phyloP scores from a whole-genome alignment of 2,888 invertebrate genomes.

The Agonopterix heracliana region DNA sequence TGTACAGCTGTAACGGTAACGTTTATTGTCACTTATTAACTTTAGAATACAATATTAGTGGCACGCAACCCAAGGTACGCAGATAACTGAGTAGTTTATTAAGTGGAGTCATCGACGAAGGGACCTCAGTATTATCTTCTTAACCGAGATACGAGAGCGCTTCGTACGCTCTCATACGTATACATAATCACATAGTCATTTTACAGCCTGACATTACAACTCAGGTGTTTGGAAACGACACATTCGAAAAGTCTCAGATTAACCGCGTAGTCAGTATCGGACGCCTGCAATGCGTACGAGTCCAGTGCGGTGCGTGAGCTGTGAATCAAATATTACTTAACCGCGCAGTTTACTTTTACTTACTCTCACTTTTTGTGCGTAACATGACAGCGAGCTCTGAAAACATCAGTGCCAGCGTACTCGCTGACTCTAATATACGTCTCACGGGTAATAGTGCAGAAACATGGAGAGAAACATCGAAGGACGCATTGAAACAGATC shows the following conservation, averaged over 20 bases:
- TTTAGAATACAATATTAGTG: background rate
- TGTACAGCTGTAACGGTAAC: background rate
- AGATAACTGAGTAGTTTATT: constrained; percentile 65
- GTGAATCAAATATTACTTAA: constrained; percentile 35
- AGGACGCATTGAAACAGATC: constrained; percentile 48
- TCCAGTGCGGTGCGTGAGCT: constrained; percentile 33
- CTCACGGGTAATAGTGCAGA: constrained; percentile 41
- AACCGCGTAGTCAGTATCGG: constrained; percentile 46
- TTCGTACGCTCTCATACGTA: constrained; percentile 51
- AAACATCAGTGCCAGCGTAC: constrained; percentile 41
- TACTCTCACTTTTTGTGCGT: constrained; percentile 49
- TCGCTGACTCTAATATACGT: constrained; percentile 54
- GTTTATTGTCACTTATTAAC: constrained; percentile 3
- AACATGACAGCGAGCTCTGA: constrained; percentile 49
- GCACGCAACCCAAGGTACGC: constrained; percentile 34
- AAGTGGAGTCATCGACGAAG: constrained; percentile 52
- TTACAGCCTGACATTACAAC: constrained; percentile 62
- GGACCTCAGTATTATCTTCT: constrained; percentile 62
- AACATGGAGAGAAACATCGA: constrained; percentile 52
- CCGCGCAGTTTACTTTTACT: constrained; percentile 39
- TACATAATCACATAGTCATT: constrained; percentile 39
- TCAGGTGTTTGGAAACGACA: constrained; percentile 65
- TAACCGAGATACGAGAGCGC: constrained; percentile 59
- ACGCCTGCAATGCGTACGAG: constrained; percentile 31
- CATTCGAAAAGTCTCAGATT: constrained; percentile 54